These are phyloP conservation scores for Actinernus sp. DNA, from an alignment of 92 coral and sea anemone genomes.

Conservation along the genomic window DNA sequence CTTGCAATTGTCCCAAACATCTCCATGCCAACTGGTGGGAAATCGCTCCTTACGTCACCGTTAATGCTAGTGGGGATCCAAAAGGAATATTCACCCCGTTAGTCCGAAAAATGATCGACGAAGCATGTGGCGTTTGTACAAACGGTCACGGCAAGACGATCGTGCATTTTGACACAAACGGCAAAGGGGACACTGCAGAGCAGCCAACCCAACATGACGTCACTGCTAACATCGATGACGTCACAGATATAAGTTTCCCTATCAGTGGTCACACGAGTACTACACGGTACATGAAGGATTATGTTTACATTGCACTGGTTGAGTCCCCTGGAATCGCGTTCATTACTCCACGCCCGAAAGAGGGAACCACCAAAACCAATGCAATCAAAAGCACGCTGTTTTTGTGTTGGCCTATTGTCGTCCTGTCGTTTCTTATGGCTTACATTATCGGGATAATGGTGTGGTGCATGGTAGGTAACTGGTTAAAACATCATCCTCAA, in stretches of 20 bases:
- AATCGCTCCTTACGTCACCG: slow-evolving; percentile 65
- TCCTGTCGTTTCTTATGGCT: slow-evolving; percentile 21
- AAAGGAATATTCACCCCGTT: slow-evolving; percentile 70
- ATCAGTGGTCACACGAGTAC: slow-evolving; percentile 53
- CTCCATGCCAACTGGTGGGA: slow-evolving; percentile 66
- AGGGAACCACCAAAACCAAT: slow-evolving; percentile 7
- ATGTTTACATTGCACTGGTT: slow-evolving; percentile 66
- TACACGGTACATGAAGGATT: slow-evolving; percentile 59
- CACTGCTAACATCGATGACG: slow-evolving; percentile 35
- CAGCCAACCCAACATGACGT: slow-evolving; percentile 50
- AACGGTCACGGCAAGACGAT: slow-evolving; percentile 69
- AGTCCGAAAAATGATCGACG: slow-evolving; percentile 35
- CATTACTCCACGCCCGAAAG: slow-evolving; percentile 28
- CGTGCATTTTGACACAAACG: slow-evolving; percentile 19
- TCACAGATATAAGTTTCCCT: slow-evolving; percentile 72
- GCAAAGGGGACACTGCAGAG: slow-evolving; percentile 41
- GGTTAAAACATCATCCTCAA: not conserved
- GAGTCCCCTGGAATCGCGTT: slow-evolving; percentile 81
- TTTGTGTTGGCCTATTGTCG: slow-evolving; percentile 51
- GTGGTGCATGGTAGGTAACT: slow-evolving; percentile 70
- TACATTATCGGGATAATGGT: slow-evolving; percentile 54
- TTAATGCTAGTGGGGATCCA: slow-evolving; percentile 21
- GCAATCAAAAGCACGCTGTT: slow-evolving; percentile 12
- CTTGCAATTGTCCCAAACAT: slow-evolving; percentile 67
- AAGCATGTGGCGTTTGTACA: slow-evolving; percentile 64